Evolutionary conservation across 1,140 invertebrate genomes (phyloP).

Genomic region (Mamestra configurata): DNA sequence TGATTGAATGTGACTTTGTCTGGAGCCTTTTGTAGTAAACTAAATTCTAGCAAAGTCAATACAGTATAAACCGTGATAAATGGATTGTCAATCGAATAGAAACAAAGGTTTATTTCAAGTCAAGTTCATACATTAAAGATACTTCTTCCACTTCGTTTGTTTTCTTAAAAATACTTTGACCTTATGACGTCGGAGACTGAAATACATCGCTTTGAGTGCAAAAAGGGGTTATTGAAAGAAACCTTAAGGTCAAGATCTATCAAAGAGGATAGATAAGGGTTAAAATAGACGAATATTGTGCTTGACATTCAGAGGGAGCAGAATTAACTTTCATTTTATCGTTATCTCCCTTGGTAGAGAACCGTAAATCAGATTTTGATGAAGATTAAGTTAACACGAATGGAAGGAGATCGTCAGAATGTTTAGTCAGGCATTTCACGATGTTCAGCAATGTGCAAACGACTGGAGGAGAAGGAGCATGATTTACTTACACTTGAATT

Average conservation of each 20-base stretch:
- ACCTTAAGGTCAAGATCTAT: constrained; percentile 9
- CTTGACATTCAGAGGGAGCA: background rate
- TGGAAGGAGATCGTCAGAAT: no score
- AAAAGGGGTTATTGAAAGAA: constrained; percentile 19
- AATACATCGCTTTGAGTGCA: background rate
- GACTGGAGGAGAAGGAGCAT: no score
- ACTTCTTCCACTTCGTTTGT: no score
- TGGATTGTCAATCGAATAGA: background rate
- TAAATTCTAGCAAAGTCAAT: background rate
- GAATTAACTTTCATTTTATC: background rate
- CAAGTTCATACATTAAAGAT: constrained; percentile 1
- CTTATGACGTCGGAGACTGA: constrained; percentile 13
- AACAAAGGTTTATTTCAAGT: background rate
- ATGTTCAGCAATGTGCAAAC: no score
- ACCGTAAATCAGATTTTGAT: constrained; percentile 1
- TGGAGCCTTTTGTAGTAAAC: background rate
- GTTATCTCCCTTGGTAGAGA: background rate
- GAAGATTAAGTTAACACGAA: background rate
- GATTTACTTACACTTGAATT: no score
- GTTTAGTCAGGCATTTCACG: no score
- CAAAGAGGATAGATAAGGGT: constrained; percentile 1
- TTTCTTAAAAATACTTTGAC: constrained; percentile 5
- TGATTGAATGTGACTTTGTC: no score
- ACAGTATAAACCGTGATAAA: background rate
- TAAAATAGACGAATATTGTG: constrained; percentile 6